These are phyloP conservation scores for Heliothis peltigera DNA, from an alignment of 2,888 invertebrate genomes.

Conservation along the genomic window DNA sequence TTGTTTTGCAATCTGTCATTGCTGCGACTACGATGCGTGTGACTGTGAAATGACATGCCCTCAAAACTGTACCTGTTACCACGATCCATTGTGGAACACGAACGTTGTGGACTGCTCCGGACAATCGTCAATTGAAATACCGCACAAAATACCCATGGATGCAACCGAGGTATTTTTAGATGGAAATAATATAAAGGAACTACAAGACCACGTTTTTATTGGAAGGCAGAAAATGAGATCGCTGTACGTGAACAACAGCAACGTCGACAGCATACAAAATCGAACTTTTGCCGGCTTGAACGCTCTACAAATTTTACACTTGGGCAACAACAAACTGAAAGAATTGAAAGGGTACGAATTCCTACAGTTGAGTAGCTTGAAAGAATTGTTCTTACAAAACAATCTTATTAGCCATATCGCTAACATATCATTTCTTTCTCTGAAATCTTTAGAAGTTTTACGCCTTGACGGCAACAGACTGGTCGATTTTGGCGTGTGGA, in stretches of 20 bases:
- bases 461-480: constrained; percentile 96
- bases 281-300: constrained; percentile 96
- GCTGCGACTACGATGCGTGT: constrained; percentile 98
- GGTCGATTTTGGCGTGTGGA: constrained; percentile 94
- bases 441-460: constrained; percentile 94
- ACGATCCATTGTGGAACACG: constrained; percentile 97
- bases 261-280: constrained; percentile 95
- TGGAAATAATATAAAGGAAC: constrained; percentile 95
- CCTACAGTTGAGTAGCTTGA: constrained; percentile 93
- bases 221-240: constrained; percentile 96
- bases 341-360: constrained; percentile 96
- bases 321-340: constrained; percentile 95
- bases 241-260: constrained; percentile 95
- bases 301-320: constrained; percentile 94
- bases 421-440: constrained; percentile 94
- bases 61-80: constrained; percentile 97
- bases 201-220: constrained; percentile 96
- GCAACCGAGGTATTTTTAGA: constrained; percentile 98
- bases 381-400: constrained; percentile 96
- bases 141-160: constrained; percentile 97
- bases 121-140: constrained; percentile 94
- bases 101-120: constrained; percentile 97
- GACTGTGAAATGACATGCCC: constrained; percentile 99
- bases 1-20: constrained; percentile 98
- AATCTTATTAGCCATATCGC: constrained; percentile 94